Evolutionary conservation across 2,113 vertebrate genomes (phyloP), one percentile per base, ranked within the genome.

Genomic region (Eublepharis macularius): DNA sequence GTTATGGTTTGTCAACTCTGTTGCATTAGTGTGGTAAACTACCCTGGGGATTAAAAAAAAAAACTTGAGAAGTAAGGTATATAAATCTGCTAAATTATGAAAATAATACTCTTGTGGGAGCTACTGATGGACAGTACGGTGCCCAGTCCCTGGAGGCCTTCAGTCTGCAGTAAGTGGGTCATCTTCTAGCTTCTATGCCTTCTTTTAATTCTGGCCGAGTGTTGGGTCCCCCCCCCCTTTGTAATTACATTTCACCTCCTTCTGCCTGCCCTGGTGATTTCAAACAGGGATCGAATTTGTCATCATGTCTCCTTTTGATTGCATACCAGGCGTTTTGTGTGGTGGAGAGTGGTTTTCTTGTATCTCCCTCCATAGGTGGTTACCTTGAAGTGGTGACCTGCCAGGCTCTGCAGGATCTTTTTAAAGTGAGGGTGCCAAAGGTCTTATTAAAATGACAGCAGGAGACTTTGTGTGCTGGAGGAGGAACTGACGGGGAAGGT

Each of bases 401-500:
- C 49, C 8, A 86, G 57, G 79, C 0, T 36, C 49, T 43, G 26
- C 6, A 24, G 77, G 83, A 60, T 17, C 6, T 26, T 85, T 83
- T 79, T 91, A 63, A 81, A 87, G 86, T 80, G 66, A 49, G 66
- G 60, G 76, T 72, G 1, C 57, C n/a, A 80, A 47, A 9, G 8
- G 34, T n/a, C 63, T 57, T n/a, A 13, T 41, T 77, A 74, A 3
- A 57, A 47, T 0, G 39, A 76, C 83, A 89, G 82, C 79, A 66
- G 41, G 73, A 49, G n/a, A 32, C 66, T 36, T n/a, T 73, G 14
- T 1, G 1, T 43, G 7, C 0, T 0, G 41, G 60, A 19, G 41
- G 51, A 83, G 5, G 0, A 0, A 43, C 49, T 34, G n/a, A 80
- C 6, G 78, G 4, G 8, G 12, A 47, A 80, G 43, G 75, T 29